These are phyloP conservation scores for Volucella inflata DNA, from an alignment of 2,888 invertebrate genomes.

Conservation along the genomic window DNA sequence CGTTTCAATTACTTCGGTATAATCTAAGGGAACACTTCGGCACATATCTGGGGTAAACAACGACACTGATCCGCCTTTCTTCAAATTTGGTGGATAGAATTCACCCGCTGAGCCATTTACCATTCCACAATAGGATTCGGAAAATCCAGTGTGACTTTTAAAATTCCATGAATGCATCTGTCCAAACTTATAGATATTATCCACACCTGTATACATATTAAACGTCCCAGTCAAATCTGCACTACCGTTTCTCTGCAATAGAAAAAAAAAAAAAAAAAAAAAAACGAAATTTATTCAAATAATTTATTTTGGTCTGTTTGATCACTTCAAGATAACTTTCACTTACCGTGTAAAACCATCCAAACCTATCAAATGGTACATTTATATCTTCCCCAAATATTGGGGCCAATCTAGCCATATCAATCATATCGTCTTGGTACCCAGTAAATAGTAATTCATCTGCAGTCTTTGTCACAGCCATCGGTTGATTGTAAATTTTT, in stretches of 20 bases:
- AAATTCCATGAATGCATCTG: slow-evolving; percentile 90
- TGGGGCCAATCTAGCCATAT: slow-evolving; percentile 86
- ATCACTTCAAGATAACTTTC: neutral
- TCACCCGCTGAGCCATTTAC: slow-evolving; percentile 92
- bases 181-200: slow-evolving; percentile 87
- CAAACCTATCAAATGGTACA: slow-evolving; percentile 90
- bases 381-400: slow-evolving; percentile 85
- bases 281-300: slow-evolving; percentile 79
- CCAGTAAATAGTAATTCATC: slow-evolving; percentile 91
- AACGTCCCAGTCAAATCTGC: slow-evolving; percentile 89
- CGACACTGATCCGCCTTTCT: slow-evolving; percentile 85
- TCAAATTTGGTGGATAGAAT: slow-evolving; percentile 88
- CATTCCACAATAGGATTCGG: slow-evolving; percentile 85
- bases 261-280: slow-evolving; percentile 11
- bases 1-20: slow-evolving; percentile 85
- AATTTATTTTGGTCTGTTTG: neutral
- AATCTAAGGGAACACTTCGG: slow-evolving; percentile 87
- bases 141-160: slow-evolving; percentile 85
- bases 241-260: slow-evolving; percentile 90
- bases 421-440: slow-evolving; percentile 90
- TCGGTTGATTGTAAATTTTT: slow-evolving; percentile 85
- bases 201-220: slow-evolving; percentile 90
- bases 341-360: slow-evolving; percentile 91
- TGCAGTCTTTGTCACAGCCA: slow-evolving; percentile 87
- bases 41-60: slow-evolving; percentile 92